phyloP scores from a whole-genome alignment of 2,113 vertebrate genomes.

The Stigmatopora nigra region DNA sequence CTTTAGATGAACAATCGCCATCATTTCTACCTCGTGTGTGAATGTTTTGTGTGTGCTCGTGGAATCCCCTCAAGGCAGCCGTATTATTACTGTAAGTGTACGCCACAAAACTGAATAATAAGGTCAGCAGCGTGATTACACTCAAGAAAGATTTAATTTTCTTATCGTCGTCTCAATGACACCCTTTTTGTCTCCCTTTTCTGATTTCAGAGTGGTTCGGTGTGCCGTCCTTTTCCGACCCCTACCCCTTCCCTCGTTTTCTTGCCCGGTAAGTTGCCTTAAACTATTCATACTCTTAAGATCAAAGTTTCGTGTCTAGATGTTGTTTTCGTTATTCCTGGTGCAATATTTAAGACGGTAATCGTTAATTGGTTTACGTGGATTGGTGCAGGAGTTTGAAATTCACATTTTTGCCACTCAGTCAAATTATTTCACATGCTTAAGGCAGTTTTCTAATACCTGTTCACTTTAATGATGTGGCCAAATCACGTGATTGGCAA shows the following conservation, averaged over 20 bases:
- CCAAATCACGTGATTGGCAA: neutral
- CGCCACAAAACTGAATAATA: conserved; percentile 26
- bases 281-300: neutral
- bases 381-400: no score
- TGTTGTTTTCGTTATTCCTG: no score
- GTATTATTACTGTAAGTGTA: conserved; percentile 33
- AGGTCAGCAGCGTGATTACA: conserved; percentile 20
- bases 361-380: no score
- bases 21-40: neutral
- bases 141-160: conserved; percentile 5
- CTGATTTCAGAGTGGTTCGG: conserved; percentile 42
- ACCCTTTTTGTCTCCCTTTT: neutral
- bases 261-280: conserved; percentile 50
- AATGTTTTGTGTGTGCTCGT: conserved; percentile 8
- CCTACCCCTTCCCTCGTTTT: conserved; percentile 28
- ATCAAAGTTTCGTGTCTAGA: no score
- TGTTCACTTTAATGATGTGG: neutral
- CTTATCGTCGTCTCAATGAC: neutral
- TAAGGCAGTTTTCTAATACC: neutral
- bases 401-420: no score
- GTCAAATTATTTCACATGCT: neutral
- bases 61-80: conserved; percentile 31
- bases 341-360: no score
- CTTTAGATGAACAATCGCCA: neutral
- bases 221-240: conserved; percentile 48